Evolutionary conservation across 2,113 vertebrate genomes (phyloP).

Genomic region (Lophotis ruficrista): DNA sequence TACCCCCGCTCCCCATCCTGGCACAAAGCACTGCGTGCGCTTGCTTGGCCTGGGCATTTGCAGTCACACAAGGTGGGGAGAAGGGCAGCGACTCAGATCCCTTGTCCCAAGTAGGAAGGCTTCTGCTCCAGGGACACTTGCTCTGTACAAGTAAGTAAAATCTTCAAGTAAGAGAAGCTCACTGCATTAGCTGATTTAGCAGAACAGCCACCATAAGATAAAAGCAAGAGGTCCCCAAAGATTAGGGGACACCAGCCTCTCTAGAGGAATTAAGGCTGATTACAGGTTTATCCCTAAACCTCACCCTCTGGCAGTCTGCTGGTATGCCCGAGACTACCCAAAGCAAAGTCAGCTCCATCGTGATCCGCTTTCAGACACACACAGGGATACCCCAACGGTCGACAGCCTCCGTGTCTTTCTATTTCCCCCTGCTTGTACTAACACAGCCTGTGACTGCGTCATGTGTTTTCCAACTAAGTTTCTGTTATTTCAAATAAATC

Average conservation of each 20-base stretch:
- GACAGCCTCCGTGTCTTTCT: rapidly evolving
- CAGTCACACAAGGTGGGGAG: not conserved
- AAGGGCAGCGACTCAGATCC: not conserved
- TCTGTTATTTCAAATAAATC: not conserved
- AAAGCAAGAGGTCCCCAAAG: not conserved
- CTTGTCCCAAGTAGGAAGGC: not conserved
- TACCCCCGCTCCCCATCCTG: rapidly evolving
- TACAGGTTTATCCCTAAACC: not conserved
- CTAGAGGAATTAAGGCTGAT: not conserved
- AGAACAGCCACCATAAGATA: not conserved
- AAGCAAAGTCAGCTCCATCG: not conserved
- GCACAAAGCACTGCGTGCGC: rapidly evolving
- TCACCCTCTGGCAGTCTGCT: not conserved
- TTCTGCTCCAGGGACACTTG: not conserved
- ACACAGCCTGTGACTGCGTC: not conserved
- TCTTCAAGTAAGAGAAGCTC: not conserved
- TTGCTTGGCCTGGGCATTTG: not conserved
- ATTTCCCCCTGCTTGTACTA: not conserved
- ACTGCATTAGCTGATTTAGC: not conserved
- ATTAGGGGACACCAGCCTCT: not conserved
- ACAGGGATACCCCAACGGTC: rapidly evolving
- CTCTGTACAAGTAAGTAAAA: not conserved
- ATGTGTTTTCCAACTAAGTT: not conserved
- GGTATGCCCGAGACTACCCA: not conserved
- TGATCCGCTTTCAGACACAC: not conserved